Base-by-base conservation (phyloP, 2,888 invertebrate species). In the Nemotelus nigrinus region DNA sequence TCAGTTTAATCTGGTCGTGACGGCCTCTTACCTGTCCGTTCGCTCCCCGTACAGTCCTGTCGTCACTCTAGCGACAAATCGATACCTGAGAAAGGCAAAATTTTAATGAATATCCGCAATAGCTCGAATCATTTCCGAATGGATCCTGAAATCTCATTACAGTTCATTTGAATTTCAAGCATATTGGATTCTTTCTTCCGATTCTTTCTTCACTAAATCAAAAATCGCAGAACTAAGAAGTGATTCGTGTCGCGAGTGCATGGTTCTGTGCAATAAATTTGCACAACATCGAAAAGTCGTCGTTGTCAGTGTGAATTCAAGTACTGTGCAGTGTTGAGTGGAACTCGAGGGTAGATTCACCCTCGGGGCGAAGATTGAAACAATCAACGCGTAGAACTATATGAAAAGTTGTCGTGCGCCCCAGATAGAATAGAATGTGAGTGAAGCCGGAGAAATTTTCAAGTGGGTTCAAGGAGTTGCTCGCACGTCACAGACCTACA, bases 361-460 rank as follows among this genome's bases (percentile, higher is more conserved):
- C 53, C 70, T 44, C 39, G 45, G 70, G 53, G n/a, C 4, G 43
- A 70, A 39, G 43, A 60, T 25, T 8, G 25, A 39, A 8, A 43
- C 70, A 50, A 10, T 43, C 55, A 55, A 55, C 43, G n/a, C 7
- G 44, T 43, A 70, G 8, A 53, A 8, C 43, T 70, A 55, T 55
- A 53, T 70, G 70, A 43, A 10, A 55, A 70, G 8, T 41, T 48
- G 68, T 39, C 68, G 68, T 48, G 68, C 39, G 70, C 67, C n/a
- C 50, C 43, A 70, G 45, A 43, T 25, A 43, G 44, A 41, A 67
- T 6, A 7, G 4, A 7, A 43, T 63, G 10, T 3, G 25, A 63
- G 48, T 41, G 70, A 70, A 70, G 70, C 70, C 70, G 39, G 70
- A 53, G 53, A 55, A 70, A 25, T 70, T 55, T 10, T 10, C 55